phyloP scores from a whole-genome alignment of 2,888 invertebrate genomes.

The Labia minor region DNA sequence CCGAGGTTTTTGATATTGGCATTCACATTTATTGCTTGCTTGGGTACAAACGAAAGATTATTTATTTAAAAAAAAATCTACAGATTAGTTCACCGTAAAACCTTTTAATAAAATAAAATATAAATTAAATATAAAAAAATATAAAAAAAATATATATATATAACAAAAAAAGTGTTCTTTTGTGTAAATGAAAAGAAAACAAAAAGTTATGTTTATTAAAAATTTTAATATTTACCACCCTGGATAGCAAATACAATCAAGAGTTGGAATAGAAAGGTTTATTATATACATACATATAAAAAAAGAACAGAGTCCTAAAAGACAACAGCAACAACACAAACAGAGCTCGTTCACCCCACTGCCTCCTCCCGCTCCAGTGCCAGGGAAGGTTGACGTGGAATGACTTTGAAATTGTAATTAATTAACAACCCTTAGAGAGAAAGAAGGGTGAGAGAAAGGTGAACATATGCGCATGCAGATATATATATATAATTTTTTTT shows the following conservation, averaged over 20 bases:
- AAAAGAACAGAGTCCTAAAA: not conserved
- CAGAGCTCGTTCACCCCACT: no score
- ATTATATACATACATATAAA: not conserved
- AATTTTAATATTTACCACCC: slow-evolving; percentile 1
- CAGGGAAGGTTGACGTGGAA: not conserved
- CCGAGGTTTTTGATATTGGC: no score
- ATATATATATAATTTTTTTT: not conserved
- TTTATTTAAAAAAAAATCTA: no score
- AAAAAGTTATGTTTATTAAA: not conserved
- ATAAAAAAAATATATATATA: not conserved
- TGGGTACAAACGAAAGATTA: no score
- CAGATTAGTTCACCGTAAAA: no score
- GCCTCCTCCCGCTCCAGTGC: not conserved
- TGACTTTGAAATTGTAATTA: slow-evolving; percentile 13
- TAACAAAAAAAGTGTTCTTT: not conserved
- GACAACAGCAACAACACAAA: not conserved
- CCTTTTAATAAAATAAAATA: no score
- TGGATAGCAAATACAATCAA: slow-evolving; percentile 1
- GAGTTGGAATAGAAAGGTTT: not conserved
- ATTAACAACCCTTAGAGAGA: slow-evolving; percentile 7
- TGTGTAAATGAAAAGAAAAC: not conserved
- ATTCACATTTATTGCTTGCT: no score
- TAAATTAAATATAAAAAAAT: not conserved
- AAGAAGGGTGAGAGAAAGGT: not conserved
- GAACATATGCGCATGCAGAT: not conserved